phyloP scores from a whole-genome alignment of 2,888 invertebrate genomes.

The Sarcophaga carnaria region DNA sequence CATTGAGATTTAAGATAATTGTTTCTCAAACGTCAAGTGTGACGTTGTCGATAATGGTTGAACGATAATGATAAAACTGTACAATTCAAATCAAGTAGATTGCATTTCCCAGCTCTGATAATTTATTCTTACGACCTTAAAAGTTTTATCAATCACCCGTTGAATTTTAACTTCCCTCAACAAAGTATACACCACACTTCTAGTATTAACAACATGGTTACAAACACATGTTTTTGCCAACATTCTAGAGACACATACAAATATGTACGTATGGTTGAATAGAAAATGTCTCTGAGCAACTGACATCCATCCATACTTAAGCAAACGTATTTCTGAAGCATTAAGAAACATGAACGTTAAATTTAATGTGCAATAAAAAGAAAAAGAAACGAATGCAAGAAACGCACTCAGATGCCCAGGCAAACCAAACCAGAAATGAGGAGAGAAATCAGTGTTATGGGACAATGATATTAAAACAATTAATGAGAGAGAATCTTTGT shows the following conservation, averaged over 20 bases:
- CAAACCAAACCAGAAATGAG: neutral
- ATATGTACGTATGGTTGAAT: too few species aligned
- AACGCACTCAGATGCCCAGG: too few species aligned
- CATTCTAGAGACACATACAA: too few species aligned
- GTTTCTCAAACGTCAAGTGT: neutral
- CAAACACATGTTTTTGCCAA: neutral
- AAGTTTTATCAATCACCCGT: neutral
- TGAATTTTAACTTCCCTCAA: neutral
- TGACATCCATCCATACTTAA: neutral
- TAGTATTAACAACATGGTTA: neutral
- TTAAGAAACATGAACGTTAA: slow-evolving; percentile 1
- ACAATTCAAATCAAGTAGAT: too few species aligned
- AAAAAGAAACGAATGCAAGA: neutral
- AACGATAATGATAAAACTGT: too few species aligned
- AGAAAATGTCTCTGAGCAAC: too few species aligned
- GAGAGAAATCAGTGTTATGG: slow-evolving; percentile 26
- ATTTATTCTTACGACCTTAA: too few species aligned
- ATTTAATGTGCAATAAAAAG: neutral
- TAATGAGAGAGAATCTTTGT: slow-evolving; percentile 17
- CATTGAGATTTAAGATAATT: neutral
- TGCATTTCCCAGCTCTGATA: too few species aligned
- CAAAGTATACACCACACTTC: neutral
- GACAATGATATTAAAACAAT: slow-evolving; percentile 46
- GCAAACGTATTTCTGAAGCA: slow-evolving; percentile 3
- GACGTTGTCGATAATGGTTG: too few species aligned